Conservation (phyloP, 2,113 vertebrate species). For the Aegithalos caudatus region DNA sequence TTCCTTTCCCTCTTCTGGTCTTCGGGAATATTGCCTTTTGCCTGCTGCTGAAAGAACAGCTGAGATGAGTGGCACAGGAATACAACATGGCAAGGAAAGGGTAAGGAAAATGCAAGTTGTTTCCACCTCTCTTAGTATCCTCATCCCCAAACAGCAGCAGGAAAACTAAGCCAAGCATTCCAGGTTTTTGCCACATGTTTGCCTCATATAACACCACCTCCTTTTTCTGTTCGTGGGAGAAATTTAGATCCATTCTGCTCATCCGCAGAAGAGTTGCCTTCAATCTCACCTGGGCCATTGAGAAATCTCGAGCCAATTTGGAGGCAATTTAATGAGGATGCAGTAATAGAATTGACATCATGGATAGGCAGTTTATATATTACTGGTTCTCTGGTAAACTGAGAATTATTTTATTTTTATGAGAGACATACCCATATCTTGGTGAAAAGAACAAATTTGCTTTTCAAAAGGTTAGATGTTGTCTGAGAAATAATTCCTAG, state of each 20-base stretch:
- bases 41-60: background rate
- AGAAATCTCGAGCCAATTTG: background rate
- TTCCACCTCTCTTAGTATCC: background rate
- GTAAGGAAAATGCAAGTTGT: background rate
- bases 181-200: background rate
- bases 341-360: background rate
- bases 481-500: background rate
- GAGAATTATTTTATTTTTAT: background rate
- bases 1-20: background rate
- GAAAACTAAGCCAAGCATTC: background rate
- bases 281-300: rapidly evolving
- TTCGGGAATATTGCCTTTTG: background rate
- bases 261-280: background rate
- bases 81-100: background rate
- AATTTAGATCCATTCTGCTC: background rate
- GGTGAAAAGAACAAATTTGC: background rate
- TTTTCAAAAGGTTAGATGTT: background rate
- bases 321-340: background rate
- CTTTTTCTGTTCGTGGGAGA: background rate
- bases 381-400: background rate
- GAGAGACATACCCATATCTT: background rate
- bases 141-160: background rate
- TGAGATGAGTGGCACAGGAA: background rate
- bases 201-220: background rate
- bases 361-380: background rate